These are phyloP conservation scores for Serripes groenlandicus DNA, from an alignment of 2,888 invertebrate species.

Conservation along the genomic window DNA sequence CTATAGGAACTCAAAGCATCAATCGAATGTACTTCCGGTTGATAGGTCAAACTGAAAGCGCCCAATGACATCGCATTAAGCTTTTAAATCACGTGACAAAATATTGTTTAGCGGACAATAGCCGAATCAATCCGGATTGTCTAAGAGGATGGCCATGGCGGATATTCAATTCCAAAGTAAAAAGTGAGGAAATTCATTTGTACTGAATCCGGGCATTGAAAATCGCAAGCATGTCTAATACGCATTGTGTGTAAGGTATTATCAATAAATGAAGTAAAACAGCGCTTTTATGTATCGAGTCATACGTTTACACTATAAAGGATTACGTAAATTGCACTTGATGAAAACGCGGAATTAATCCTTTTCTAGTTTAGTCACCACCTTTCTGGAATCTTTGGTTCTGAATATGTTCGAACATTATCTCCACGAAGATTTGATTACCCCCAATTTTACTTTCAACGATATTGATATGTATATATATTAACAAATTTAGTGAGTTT, in stretches of 20 bases:
- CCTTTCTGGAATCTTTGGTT: no score
- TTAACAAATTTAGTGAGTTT: no score
- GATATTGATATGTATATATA: no score
- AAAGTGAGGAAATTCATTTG: slow-evolving; percentile 30
- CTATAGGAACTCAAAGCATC: slow-evolving; percentile 35
- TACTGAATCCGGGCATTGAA: slow-evolving; percentile 21
- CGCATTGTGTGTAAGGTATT: slow-evolving; percentile 44
- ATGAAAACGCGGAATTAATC: slow-evolving; percentile 6
- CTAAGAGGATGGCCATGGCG: slow-evolving; percentile 13
- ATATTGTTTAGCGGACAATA: slow-evolving; percentile 54
- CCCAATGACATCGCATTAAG: slow-evolving; percentile 40
- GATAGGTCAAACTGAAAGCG: slow-evolving; percentile 42
- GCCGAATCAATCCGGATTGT: slow-evolving; percentile 41
- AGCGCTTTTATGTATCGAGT: slow-evolving; percentile 15
- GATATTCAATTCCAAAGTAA: slow-evolving; percentile 53
- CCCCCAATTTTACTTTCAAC: no score
- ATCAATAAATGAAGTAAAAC: slow-evolving; percentile 29
- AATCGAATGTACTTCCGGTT: slow-evolving; percentile 56
- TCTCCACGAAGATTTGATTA: no score
- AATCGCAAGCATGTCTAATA: slow-evolving; percentile 45
- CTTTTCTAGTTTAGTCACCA: no score
- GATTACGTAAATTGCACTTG: slow-evolving; percentile 20
- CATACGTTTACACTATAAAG: slow-evolving; percentile 21
- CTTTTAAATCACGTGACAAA: slow-evolving; percentile 46
- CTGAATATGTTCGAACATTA: no score